phyloP scores from a whole-genome alignment of 2,113 vertebrate species.

The Nibea albiflora region DNA sequence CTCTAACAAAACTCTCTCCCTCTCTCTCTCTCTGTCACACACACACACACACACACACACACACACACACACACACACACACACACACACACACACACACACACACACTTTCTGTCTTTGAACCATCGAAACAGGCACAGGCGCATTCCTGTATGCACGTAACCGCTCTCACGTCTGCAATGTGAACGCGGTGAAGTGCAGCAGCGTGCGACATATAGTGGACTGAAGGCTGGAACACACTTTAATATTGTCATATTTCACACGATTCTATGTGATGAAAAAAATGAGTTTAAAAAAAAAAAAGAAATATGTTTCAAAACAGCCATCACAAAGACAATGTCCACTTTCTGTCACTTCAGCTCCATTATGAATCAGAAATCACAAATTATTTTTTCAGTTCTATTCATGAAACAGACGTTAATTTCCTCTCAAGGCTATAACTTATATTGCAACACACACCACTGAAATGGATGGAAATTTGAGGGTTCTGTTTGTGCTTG shows the following conservation, averaged over 20 bases:
- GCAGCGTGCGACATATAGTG: not conserved
- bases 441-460: no score
- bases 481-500: not conserved
- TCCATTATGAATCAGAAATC: not conserved
- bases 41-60: no score
- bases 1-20: not conserved
- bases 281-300: not conserved
- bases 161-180: slow-evolving; percentile 26
- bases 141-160: slow-evolving; percentile 72
- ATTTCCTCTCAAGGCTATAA: not conserved
- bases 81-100: no score
- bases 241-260: not conserved
- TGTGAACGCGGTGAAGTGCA: slow-evolving; percentile 15
- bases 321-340: not conserved
- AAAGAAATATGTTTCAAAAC: not conserved
- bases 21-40: not conserved
- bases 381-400: not conserved
- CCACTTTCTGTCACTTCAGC: not conserved
- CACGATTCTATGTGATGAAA: not conserved
- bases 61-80: no score
- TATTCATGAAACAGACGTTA: not conserved
- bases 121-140: slow-evolving; percentile 40
- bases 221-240: not conserved
- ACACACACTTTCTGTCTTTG: slow-evolving; percentile 1
- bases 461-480: no score